These are phyloP conservation scores for Bubo blakistoni DNA, from an alignment of 2,113 vertebrate species.

Conservation along the genomic window DNA sequence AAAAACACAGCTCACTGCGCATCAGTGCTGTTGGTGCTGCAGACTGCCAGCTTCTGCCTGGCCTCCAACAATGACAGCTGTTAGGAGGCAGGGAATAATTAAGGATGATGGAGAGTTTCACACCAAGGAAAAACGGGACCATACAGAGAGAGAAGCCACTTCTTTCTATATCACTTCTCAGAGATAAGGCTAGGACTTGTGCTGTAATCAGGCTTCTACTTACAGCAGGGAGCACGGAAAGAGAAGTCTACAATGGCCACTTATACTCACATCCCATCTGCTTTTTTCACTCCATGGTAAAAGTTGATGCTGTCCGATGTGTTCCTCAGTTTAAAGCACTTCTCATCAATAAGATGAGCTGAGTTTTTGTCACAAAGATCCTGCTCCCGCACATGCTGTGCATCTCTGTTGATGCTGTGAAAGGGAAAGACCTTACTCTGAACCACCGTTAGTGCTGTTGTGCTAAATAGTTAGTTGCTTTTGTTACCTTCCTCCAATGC, in stretches of 20 bases:
- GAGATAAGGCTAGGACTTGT: background rate
- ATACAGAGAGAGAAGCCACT: background rate
- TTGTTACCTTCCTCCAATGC: background rate
- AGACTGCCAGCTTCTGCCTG: background rate
- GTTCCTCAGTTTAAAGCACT: conserved; percentile 65
- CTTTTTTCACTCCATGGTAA: conserved; percentile 57
- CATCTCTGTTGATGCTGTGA: conserved; percentile 56
- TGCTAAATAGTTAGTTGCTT: background rate
- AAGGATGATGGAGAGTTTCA: background rate
- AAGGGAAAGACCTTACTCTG: background rate
- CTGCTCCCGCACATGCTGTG: conserved; percentile 56
- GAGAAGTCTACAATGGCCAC: background rate
- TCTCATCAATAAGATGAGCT: conserved; percentile 58
- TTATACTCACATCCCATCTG: conserved; percentile 25
- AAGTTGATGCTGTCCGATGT: conserved; percentile 41
- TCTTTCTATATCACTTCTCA: background rate
- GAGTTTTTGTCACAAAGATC: conserved; percentile 65
- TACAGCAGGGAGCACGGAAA: accelerated
- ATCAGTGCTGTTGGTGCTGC: background rate
- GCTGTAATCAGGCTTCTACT: background rate
- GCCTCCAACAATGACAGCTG: background rate
- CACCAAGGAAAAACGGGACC: background rate
- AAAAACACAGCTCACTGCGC: background rate
- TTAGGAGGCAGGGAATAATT: background rate
- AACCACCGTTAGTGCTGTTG: background rate